phyloP scores from a whole-genome alignment of 2,888 invertebrate species.

The Brenthis daphne region DNA sequence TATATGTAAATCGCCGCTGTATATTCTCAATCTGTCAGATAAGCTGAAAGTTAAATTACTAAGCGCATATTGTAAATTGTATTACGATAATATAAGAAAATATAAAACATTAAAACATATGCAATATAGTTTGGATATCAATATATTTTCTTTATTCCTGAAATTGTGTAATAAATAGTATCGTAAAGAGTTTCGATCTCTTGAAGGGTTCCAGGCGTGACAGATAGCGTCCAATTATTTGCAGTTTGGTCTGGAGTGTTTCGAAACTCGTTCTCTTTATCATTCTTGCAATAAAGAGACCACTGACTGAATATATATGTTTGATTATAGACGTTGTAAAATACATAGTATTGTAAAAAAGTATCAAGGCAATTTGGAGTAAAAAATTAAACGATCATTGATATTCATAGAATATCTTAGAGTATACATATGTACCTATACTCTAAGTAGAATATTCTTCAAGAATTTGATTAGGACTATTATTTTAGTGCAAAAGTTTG shows the following conservation, averaged over 20 bases:
- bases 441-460: too few relatives aligned
- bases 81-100: background rate
- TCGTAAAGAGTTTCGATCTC: slow-evolving; percentile 10
- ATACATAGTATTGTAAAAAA: background rate
- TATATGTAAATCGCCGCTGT: slow-evolving; percentile 22
- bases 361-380: background rate
- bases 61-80: background rate
- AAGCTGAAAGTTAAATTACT: slow-evolving; percentile 14
- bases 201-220: slow-evolving; percentile 3
- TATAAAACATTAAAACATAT: background rate
- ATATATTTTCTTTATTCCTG: background rate
- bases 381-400: too few relatives aligned
- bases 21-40: slow-evolving; percentile 23
- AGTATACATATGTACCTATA: too few relatives aligned
- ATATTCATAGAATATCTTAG: too few relatives aligned
- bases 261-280: slow-evolving; percentile 7
- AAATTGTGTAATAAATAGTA: slow-evolving; percentile 6
- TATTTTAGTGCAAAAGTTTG: too few relatives aligned
- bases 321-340: background rate
- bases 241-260: slow-evolving; percentile 7
- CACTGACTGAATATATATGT: slow-evolving; percentile 5
- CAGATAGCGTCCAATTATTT: slow-evolving; percentile 12
- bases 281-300: slow-evolving; percentile 7
- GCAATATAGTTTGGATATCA: background rate
- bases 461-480: too few relatives aligned